Percentiles rank a stretch among this genome's conserved stretches.
Evolutionary conservation across 2,888 invertebrate species (phyloP).

Genomic region (Pediacus dermestoides): DNA sequence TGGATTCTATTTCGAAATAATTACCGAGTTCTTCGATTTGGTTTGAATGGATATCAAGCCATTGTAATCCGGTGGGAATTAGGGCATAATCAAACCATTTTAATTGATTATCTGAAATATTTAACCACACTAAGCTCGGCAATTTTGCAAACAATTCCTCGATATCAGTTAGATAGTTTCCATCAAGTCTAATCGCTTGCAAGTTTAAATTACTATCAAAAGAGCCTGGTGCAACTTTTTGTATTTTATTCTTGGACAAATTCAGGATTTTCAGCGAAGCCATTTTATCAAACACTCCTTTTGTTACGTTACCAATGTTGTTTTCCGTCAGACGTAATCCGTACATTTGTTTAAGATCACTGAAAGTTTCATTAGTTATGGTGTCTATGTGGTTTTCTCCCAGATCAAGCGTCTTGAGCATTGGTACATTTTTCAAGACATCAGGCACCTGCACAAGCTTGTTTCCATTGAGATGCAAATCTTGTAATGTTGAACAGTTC

Average conservation of each 20-base stretch:
- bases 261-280: conserved; percentile 76
- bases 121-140: conserved; percentile 78
- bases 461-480: conserved; percentile 79
- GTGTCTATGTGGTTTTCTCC: conserved; percentile 80
- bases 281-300: conserved; percentile 76
- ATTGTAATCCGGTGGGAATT: conserved; percentile 78
- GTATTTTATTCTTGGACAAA: conserved; percentile 78
- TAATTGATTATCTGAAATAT: conserved; percentile 80
- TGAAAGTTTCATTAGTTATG: conserved; percentile 76
- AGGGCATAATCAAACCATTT: conserved; percentile 82
- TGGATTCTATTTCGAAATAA: conserved; percentile 79
- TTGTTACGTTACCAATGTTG: conserved; percentile 73
- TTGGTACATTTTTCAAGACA: conserved; percentile 69
- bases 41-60: conserved; percentile 82
- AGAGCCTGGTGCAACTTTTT: conserved; percentile 71
- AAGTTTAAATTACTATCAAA: conserved; percentile 75
- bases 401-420: conserved; percentile 76
- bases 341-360: conserved; percentile 74
- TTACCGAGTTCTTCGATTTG: conserved; percentile 79
- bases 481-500: conserved; percentile 76
- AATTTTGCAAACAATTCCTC: conserved; percentile 75
- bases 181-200: conserved; percentile 77
- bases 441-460: conserved; percentile 71
- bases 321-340: conserved; percentile 82
- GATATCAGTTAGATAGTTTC: conserved; percentile 76